Evolutionary conservation across 2,888 invertebrate species (phyloP).

Genomic region (Orthonevra nobilis): DNA sequence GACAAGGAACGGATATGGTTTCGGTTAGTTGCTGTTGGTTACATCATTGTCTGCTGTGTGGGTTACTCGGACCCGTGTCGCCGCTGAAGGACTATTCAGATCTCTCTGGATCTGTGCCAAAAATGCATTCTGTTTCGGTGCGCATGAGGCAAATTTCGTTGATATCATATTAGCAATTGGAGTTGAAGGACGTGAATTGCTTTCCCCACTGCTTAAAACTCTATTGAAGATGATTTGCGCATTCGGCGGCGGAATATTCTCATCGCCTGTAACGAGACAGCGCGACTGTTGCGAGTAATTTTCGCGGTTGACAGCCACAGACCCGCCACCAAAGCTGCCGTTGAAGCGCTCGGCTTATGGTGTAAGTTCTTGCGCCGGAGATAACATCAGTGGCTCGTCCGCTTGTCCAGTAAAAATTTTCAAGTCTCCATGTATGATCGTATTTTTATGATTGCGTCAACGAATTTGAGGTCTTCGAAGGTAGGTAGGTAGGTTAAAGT

Average conservation of each 20-base stretch:
- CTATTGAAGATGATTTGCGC: slow-evolving; percentile 51
- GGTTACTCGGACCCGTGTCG: slow-evolving; percentile 75
- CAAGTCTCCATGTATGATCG: too few relatives aligned
- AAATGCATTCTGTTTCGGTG: slow-evolving; percentile 61
- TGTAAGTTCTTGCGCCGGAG: slow-evolving; percentile 48
- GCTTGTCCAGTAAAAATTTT: slow-evolving; percentile 70
- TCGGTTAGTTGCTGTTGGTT: slow-evolving; percentile 40
- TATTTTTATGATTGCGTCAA: too few relatives aligned
- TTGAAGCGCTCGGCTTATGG: slow-evolving; percentile 54
- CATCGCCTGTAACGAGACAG: slow-evolving; percentile 59
- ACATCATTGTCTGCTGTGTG: too few relatives aligned
- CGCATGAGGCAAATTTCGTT: slow-evolving; percentile 45
- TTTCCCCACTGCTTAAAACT: slow-evolving; percentile 42
- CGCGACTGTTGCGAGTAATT: slow-evolving; percentile 39
- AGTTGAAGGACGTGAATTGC: slow-evolving; percentile 64
- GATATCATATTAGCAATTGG: slow-evolving; percentile 57
- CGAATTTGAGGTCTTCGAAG: too few relatives aligned
- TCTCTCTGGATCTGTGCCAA: slow-evolving; percentile 76
- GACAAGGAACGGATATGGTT: slow-evolving; percentile 74
- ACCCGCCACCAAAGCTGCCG: slow-evolving; percentile 66
- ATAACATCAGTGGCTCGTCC: slow-evolving; percentile 69
- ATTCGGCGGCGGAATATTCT: slow-evolving; percentile 66
- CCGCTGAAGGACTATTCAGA: slow-evolving; percentile 78
- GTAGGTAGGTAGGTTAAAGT: too few relatives aligned
- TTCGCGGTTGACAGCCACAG: slow-evolving; percentile 32